A percentile compares a stretch with the other conserved stretches of the same genome.
Evolutionary conservation across 1,140 invertebrate genomes (phyloP).

Genomic region (Chrysoperla carnea): DNA sequence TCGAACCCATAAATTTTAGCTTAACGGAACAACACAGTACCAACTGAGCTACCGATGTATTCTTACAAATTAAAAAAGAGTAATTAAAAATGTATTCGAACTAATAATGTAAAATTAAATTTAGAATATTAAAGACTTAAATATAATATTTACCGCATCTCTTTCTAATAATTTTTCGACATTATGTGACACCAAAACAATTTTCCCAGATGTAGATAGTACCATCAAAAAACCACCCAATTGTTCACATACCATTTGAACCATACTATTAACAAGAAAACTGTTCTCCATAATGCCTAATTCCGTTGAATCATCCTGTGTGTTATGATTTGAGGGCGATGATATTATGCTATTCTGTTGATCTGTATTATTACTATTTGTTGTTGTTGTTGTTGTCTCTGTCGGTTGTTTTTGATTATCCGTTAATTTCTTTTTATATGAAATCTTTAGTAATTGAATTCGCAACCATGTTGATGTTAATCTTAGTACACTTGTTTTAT

Average conservation of each 20-base stretch:
- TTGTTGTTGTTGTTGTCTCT: too few species aligned
- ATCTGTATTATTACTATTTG: background rate
- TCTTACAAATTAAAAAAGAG: constrained; percentile 1
- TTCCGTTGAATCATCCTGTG: too few species aligned
- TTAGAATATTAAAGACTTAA: too few species aligned
- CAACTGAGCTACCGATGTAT: too few species aligned
- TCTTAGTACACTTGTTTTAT: constrained; percentile 78
- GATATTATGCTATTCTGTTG: background rate
- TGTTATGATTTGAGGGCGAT: background rate
- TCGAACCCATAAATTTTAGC: too few species aligned
- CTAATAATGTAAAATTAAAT: too few species aligned
- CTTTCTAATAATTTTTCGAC: constrained; percentile 70
- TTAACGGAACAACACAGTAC: too few species aligned
- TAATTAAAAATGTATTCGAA: too few species aligned
- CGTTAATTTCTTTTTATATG: too few species aligned
- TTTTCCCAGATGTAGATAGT: constrained; percentile 60
- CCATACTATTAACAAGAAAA: constrained; percentile 5
- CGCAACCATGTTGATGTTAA: constrained; percentile 62
- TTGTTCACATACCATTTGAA: constrained; percentile 22
- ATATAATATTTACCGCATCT: constrained; percentile 34
- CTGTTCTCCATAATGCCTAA: too few species aligned
- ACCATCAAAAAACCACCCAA: constrained; percentile 58
- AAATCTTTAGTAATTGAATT: constrained; percentile 12
- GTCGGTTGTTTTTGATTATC: too few species aligned
- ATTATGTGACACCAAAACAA: constrained; percentile 73